phyloP scores from a whole-genome alignment of 2,113 vertebrate species.

The Psophia crepitans region DNA sequence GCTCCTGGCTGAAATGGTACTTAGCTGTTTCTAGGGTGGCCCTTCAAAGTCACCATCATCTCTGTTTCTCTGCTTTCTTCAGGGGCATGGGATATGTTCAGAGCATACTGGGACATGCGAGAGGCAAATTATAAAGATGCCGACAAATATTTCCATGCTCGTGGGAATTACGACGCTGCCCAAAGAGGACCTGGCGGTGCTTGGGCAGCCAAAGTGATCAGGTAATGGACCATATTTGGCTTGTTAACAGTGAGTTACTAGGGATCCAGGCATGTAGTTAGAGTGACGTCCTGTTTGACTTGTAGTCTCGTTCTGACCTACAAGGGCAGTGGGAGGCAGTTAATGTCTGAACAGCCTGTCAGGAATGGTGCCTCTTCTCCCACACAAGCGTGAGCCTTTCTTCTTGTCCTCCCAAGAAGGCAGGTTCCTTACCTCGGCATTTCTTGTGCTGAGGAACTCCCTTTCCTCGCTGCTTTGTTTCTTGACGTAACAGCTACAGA shows the following conservation, averaged over 20 bases:
- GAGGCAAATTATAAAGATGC: constrained; percentile 7
- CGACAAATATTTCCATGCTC: constrained; percentile 62
- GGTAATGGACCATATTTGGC: neutral
- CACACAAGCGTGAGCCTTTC: rapidly evolving
- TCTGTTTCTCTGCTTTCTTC: neutral
- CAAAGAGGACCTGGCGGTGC: constrained; percentile 25
- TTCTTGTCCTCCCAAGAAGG: neutral
- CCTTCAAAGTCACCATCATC: neutral
- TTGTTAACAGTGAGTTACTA: neutral
- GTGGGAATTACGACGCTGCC: constrained; percentile 58
- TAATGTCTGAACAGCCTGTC: neutral
- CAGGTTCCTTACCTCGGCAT: neutral
- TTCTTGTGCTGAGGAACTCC: neutral
- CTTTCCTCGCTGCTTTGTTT: neutral
- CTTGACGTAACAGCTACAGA: rapidly evolving
- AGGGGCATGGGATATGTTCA: constrained; percentile 14
- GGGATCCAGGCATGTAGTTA: too few relatives aligned
- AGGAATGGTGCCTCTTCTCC: neutral
- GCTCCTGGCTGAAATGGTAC: neutral
- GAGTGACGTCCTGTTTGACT: neutral
- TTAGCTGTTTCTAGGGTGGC: neutral
- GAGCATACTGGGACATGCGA: constrained; percentile 15
- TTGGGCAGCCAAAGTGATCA: constrained; percentile 42
- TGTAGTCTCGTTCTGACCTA: neutral
- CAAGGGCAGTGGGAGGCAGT: neutral